Conservation (phyloP, 2,113 vertebrate genomes). For the Sarotherodon lohbergeri region DNA sequence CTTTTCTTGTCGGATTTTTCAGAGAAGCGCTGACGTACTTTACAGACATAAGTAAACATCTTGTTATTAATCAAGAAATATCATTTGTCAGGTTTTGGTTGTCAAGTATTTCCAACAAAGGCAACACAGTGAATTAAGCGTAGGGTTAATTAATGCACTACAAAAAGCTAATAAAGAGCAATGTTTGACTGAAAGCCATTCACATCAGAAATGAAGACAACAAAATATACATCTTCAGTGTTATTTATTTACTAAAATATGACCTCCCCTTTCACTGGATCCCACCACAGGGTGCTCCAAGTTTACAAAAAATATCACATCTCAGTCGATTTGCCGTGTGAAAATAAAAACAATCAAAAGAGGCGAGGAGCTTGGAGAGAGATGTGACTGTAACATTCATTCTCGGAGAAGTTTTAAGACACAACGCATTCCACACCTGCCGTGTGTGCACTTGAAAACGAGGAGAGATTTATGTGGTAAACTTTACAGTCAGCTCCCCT, state of each 20-base stretch:
- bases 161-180: background rate
- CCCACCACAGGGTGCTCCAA: conserved; percentile 47
- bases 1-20: background rate
- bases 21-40: background rate
- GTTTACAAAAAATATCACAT: conserved; percentile 76
- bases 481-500: conserved; percentile 78
- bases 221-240: conserved; percentile 79
- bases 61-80: background rate
- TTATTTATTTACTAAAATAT: conserved; percentile 98
- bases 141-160: background rate
- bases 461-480: conserved; percentile 42
- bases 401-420: conserved; percentile 37
- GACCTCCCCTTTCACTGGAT: conserved; percentile 65
- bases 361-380: conserved; percentile 39
- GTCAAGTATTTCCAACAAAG: background rate
- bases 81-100: background rate
- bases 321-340: conserved; percentile 71
- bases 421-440: conserved; percentile 16
- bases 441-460: conserved; percentile 19
- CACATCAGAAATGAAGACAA: conserved; percentile 43
- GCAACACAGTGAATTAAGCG: background rate
- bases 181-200: background rate
- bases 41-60: background rate
- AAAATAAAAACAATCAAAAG: conserved; percentile 69
- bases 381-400: conserved; percentile 71